Base-by-base conservation (phyloP, 2,888 invertebrate species). In the Julus scandinavius region DNA sequence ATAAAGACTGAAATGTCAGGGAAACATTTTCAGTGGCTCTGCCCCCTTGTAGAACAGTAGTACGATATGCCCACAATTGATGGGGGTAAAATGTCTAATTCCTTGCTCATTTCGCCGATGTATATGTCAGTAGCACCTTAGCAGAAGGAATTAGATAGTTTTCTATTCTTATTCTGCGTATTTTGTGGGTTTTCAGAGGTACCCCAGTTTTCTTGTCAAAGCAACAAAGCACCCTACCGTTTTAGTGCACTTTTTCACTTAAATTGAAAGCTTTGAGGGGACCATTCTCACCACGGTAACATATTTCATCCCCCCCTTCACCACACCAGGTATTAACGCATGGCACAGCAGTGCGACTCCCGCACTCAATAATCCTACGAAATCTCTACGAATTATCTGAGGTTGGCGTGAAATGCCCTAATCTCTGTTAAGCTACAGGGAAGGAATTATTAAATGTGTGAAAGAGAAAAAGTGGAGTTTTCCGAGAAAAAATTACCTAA, bases 211-310 rank as follows among this genome's bases (percentile, higher is more conserved):
- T 80, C 80, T 40, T 80, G 80, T 80, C 80, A 80, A 80, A 80
- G 80, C 80, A 80, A 80, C 80, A 80, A 80, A 80, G 80, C 29
- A 80, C 80, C 80, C 80, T 80, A 80, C 80, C 80, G 80, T 80
- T 80, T 80, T 80, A 80, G 80, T 80, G 80, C 80, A 80, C 38
- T 80, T 80, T 80, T 80, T 80, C 80, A 80, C 80, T 80, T 80
- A 80, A 80, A 80, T 38, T 80, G 29, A 80, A 80, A 80, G 80
- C 80, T 80, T 15, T 11, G 80, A 80, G 80, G 80, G 80, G 80
- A 80, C 80, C 80, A 29, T 38, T 80, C 80, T 80, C 80, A 80
- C 80, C 80, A 80, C 80, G 80, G 80, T 80, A 80, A 80, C 80
- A 80, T 80, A 80, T 80, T 80, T 80, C 80, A 80, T 80, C 80